Conservation (phyloP, 2,113 vertebrate species). For the Irena cyanogastra region DNA sequence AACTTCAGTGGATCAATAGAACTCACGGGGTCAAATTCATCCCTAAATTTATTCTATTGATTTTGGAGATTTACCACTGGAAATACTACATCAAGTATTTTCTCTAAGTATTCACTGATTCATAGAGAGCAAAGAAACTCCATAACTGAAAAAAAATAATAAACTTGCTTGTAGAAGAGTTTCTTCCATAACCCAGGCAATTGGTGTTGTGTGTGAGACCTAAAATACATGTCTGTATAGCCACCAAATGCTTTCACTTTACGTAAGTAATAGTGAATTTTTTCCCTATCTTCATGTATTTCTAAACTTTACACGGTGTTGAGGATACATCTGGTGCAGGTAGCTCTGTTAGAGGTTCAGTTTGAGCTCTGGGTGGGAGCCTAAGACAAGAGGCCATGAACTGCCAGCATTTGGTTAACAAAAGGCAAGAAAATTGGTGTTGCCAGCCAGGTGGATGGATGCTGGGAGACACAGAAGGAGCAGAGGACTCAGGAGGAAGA, state of each 20-base stretch:
- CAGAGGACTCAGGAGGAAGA: background rate
- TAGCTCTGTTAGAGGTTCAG: background rate
- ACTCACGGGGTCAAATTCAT: background rate
- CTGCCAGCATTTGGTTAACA: background rate
- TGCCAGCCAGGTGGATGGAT: background rate
- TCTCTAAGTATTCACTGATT: background rate
- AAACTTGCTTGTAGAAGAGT: background rate
- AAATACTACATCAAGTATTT: background rate
- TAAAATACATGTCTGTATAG: background rate
- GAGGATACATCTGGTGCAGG: background rate
- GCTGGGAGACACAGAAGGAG: background rate
- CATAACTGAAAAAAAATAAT: background rate
- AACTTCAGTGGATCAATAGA: background rate
- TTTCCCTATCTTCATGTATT: background rate
- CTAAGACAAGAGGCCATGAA: background rate
- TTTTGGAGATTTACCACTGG: background rate
- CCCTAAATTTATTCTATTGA: background rate
- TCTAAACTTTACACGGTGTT: background rate
- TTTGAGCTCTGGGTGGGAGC: background rate
- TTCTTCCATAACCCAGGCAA: background rate
- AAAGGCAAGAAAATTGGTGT: background rate
- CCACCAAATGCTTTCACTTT: background rate
- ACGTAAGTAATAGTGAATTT: background rate
- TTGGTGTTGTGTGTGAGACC: background rate
- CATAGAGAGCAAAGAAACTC: background rate